These are phyloP conservation scores for Psittacula derbiana DNA, from an alignment of 2,797 vertebrate species.

Conservation along the genomic window DNA sequence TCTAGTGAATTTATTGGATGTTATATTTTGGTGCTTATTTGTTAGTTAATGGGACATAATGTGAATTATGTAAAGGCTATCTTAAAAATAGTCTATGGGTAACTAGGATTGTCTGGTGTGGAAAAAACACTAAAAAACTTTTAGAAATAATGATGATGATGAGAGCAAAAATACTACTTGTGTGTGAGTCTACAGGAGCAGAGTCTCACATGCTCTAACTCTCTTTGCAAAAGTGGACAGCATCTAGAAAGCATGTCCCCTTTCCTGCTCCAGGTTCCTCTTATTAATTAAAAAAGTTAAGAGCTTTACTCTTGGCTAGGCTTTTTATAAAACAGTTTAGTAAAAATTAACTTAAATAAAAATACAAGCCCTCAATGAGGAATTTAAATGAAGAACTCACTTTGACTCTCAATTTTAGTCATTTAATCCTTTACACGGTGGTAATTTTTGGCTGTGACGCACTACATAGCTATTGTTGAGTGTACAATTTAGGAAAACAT, in stretches of 20 bases:
- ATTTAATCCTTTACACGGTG: neutral
- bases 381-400: constrained; percentile 9
- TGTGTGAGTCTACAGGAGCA: neutral
- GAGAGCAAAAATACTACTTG: neutral
- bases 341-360: neutral
- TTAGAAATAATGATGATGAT: neutral
- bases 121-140: neutral
- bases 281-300: neutral
- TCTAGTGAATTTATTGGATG: neutral
- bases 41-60: neutral
- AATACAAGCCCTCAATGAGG: neutral
- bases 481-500: neutral
- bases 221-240: neutral
- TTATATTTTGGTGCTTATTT: neutral
- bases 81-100: neutral
- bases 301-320: neutral
- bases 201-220: neutral
- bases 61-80: neutral
- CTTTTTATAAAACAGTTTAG: neutral
- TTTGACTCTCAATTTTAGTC: neutral
- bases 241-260: neutral
- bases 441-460: neutral
- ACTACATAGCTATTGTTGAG: neutral
- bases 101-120: neutral
- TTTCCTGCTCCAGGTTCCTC: neutral